These are phyloP conservation scores for Sorex maritimensis DNA, from an alignment of 2,797 vertebrate species.

Conservation along the genomic window DNA sequence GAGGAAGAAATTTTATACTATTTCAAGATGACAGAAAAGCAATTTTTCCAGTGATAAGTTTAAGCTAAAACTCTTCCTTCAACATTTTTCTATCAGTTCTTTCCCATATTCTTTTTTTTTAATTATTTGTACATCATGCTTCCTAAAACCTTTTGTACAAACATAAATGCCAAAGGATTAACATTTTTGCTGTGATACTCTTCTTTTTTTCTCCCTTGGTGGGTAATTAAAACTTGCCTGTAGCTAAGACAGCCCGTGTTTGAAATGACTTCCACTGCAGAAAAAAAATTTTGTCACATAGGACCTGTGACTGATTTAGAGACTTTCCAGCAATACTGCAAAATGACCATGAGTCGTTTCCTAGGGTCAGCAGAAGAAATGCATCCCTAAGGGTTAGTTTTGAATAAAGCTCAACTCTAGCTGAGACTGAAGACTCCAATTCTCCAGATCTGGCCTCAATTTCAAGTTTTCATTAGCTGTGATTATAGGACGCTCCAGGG, in stretches of 20 bases:
- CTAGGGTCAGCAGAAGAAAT: neutral
- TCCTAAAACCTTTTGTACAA: neutral
- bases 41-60: neutral
- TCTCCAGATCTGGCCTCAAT: neutral
- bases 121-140: neutral
- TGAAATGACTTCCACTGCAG: conserved; percentile 14
- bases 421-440: neutral
- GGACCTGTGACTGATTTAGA: conserved; percentile 39
- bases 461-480: neutral
- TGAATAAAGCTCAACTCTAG: neutral
- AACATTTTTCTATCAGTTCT: neutral
- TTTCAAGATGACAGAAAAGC: neutral
- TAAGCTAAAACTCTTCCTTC: neutral
- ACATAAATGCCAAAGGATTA: conserved; percentile 34
- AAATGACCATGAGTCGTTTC: conserved; percentile 10
- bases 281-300: conserved; percentile 12
- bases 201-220: conserved; percentile 46
- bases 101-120: neutral
- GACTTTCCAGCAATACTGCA: neutral
- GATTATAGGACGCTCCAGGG: neutral
- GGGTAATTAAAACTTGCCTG: conserved; percentile 72
- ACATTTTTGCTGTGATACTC: conserved; percentile 22
- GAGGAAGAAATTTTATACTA: neutral
- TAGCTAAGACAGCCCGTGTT: conserved; percentile 42
- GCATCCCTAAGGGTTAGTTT: neutral